Evolutionary conservation across 2,797 vertebrate species (phyloP).

Genomic region (Harpagifer antarcticus): DNA sequence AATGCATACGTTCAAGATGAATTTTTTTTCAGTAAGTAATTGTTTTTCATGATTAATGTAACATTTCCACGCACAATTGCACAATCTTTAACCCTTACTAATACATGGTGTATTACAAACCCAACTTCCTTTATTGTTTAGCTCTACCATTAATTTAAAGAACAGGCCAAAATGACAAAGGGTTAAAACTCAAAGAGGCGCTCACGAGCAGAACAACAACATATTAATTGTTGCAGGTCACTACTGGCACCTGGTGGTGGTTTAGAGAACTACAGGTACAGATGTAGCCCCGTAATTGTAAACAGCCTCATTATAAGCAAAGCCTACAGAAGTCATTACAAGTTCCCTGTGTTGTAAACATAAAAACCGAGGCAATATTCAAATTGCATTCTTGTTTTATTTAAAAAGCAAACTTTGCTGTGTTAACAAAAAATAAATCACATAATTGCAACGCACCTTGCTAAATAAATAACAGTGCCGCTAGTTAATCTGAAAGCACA

Average conservation of each 20-base stretch:
- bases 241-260: constrained; percentile 83
- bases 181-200: background rate
- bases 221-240: constrained; percentile 26
- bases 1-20: background rate
- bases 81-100: background rate
- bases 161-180: background rate
- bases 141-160: background rate
- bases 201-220: background rate
- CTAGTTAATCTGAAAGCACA: constrained; percentile 72
- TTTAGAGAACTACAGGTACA: constrained; percentile 28
- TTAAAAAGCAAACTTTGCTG: constrained; percentile 79
- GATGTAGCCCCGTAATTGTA: background rate
- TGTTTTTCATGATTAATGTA: background rate
- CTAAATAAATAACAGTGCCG: constrained; percentile 79
- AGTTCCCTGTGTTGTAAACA: constrained; percentile 55
- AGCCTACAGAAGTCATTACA: constrained; percentile 50
- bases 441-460: constrained; percentile 72
- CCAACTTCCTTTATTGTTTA: background rate
- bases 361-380: constrained; percentile 50
- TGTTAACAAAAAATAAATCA: constrained; percentile 75
- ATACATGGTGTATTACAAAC: background rate
- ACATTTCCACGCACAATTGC: background rate
- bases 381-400: constrained; percentile 72
- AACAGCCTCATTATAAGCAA: constrained; percentile 46
- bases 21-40: background rate